phyloP scores from a whole-genome alignment of 2,797 vertebrate genomes.

The Buphagus erythrorhynchus region DNA sequence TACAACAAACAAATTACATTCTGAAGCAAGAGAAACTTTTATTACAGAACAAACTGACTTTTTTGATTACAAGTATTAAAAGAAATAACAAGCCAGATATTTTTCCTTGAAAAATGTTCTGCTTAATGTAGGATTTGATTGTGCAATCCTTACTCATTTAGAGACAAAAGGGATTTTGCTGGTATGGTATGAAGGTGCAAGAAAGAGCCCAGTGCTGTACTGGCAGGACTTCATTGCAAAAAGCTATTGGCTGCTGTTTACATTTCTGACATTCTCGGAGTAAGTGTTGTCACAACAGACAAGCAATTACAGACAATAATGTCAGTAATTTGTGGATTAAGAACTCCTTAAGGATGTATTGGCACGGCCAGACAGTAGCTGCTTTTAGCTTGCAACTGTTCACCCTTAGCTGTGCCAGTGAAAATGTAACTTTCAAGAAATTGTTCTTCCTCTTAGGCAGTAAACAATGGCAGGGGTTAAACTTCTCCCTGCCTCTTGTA shows the following conservation, averaged over 20 bases:
- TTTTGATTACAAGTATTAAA: not conserved
- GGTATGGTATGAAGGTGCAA: not conserved
- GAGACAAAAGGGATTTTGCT: not conserved
- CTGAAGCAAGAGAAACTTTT: not conserved
- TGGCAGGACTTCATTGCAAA: not conserved
- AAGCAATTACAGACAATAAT: constrained; percentile 45
- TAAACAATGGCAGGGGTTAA: not conserved
- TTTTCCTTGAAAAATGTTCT: not conserved
- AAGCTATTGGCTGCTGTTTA: constrained; percentile 26
- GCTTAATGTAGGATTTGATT: not conserved
- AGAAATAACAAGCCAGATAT: not conserved
- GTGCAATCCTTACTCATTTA: not conserved
- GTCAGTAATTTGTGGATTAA: constrained; percentile 49
- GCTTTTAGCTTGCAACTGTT: constrained; percentile 42
- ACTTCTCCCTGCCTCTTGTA: not conserved
- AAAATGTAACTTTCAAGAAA: not conserved
- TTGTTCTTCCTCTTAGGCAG: not conserved
- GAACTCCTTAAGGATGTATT: constrained; percentile 31
- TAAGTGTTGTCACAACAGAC: constrained; percentile 57
- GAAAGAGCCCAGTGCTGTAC: not conserved
- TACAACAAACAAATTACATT: not conserved
- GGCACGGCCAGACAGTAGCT: not conserved
- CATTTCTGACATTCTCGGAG: constrained; percentile 31
- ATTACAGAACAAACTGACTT: not conserved
- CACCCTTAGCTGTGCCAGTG: not conserved